A percentile compares a stretch with the other conserved stretches of the same genome.
These are phyloP conservation scores for Chaenodraco wilsoni DNA, from an alignment of 2,797 vertebrate genomes.

Conservation along the genomic window DNA sequence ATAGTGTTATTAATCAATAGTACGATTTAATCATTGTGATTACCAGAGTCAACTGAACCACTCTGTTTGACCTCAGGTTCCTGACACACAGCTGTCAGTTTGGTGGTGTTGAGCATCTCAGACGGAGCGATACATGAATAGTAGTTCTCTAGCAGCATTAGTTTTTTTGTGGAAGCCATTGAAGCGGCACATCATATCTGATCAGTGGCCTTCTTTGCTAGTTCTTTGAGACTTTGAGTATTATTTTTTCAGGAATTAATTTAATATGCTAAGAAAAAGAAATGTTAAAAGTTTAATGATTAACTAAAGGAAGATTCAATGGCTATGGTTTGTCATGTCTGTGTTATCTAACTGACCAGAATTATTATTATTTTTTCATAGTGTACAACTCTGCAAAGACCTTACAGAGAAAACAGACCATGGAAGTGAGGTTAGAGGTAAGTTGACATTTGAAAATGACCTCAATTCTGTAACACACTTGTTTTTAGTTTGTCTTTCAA, in stretches of 20 bases:
- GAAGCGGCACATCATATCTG: not conserved
- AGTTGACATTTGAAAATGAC: slow-evolving; percentile 50
- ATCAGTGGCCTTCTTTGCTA: not conserved
- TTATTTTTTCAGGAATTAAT: not conserved
- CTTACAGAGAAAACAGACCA: slow-evolving; percentile 91
- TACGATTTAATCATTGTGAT: not conserved
- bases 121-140: not conserved
- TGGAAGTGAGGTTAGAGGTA: slow-evolving; percentile 90
- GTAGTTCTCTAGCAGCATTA: not conserved
- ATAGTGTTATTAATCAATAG: no score
- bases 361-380: slow-evolving; percentile 68
- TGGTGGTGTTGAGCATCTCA: not conserved
- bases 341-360: not conserved
- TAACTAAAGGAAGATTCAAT: not conserved
- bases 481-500: not conserved
- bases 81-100: not conserved
- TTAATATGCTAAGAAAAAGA: not conserved
- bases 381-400: slow-evolving; percentile 92
- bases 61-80: not conserved
- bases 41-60: not conserved
- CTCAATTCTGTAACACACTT: not conserved
- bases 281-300: not conserved
- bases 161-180: not conserved
- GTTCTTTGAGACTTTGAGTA: not conserved
- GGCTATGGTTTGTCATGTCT: slow-evolving; percentile 7